Conservation (phyloP, 64 coral and sea anemone genomes). For the Pocillopora verrucosa region DNA sequence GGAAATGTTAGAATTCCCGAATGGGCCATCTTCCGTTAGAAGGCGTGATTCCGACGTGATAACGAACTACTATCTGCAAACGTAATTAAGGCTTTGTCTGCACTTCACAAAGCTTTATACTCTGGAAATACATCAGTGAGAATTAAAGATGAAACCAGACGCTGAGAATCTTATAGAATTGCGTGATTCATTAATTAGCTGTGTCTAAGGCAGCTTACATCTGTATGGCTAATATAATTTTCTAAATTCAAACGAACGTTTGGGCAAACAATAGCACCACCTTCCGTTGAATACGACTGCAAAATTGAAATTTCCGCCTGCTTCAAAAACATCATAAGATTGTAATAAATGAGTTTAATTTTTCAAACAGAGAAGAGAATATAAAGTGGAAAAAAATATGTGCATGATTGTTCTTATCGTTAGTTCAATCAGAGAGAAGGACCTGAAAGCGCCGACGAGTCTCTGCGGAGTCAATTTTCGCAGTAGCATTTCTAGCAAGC, state of each 20-base stretch:
- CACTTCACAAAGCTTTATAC: not conserved
- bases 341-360: not conserved
- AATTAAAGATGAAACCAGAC: not conserved
- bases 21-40: not conserved
- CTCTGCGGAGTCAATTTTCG: no score
- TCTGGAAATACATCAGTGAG: not conserved
- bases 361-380: not conserved
- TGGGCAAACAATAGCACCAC: not conserved
- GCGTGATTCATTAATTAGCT: not conserved
- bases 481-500: no score
- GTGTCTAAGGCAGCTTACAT: not conserved
- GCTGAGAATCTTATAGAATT: not conserved
- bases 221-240: not conserved
- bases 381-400: no score
- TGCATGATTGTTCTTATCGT: no score
- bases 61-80: not conserved
- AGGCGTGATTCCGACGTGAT: not conserved
- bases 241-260: constrained; percentile 23
- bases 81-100: not conserved
- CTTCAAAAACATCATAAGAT: not conserved
- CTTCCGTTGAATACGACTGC: not conserved
- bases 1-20: not conserved
- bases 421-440: no score
- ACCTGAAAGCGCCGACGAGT: no score
- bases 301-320: not conserved